Evolutionary conservation across 2,888 invertebrate species (phyloP).

Genomic region (Teinopalpus imperialis): DNA sequence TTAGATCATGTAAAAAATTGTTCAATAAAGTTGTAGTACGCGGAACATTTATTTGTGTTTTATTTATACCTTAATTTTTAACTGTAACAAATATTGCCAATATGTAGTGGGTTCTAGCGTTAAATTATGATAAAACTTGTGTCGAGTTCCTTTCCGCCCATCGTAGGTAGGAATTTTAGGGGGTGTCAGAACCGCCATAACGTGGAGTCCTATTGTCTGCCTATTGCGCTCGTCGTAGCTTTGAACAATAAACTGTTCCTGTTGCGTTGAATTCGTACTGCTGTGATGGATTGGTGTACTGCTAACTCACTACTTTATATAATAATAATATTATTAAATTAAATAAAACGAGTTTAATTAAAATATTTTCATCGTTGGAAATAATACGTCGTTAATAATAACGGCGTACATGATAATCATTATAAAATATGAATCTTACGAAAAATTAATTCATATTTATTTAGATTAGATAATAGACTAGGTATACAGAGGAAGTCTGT

Average conservation of each 20-base stretch:
- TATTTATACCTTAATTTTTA: conserved; percentile 1
- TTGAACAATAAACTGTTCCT: conserved; percentile 11
- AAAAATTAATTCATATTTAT: too few species aligned
- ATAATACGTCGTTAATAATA: too few species aligned
- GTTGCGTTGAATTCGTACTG: not conserved
- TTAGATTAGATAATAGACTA: conserved; percentile 12
- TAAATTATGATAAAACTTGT: conserved; percentile 3
- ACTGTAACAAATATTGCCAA: not conserved
- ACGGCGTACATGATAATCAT: too few species aligned
- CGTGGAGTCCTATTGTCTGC: conserved; percentile 14
- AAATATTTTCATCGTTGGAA: too few species aligned
- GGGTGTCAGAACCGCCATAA: conserved; percentile 2
- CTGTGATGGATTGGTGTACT: too few species aligned
- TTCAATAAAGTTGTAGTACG: conserved; percentile 26
- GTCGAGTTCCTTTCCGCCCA: not conserved
- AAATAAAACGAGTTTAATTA: too few species aligned
- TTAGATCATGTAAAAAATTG: conserved; percentile 8
- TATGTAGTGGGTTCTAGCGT: not conserved
- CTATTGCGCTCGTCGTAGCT: conserved; percentile 14
- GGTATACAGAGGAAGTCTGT: not conserved
- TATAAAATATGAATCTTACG: too few species aligned
- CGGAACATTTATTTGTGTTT: conserved; percentile 1
- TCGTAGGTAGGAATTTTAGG: not conserved
- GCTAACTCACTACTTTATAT: too few species aligned
- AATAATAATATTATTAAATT: too few species aligned